Evolutionary conservation across 2,113 vertebrate species (phyloP).

Genomic region (Pandion haliaetus): DNA sequence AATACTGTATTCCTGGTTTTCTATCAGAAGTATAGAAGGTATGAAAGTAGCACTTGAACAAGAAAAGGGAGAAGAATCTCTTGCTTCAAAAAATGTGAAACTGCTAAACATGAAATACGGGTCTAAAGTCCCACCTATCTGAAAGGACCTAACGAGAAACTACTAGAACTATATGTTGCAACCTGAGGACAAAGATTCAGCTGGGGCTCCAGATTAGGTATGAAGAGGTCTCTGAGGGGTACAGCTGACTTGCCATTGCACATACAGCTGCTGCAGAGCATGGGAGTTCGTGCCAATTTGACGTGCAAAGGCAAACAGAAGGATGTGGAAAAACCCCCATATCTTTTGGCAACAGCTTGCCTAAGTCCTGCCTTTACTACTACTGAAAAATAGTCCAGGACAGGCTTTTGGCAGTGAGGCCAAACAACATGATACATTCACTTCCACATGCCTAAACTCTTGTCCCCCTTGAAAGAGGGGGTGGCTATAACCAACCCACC

Average conservation of each 20-base stretch:
- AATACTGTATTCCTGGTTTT: neutral
- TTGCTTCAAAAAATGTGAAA: neutral
- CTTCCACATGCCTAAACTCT: neutral
- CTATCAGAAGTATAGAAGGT: neutral
- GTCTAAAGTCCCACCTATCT: neutral
- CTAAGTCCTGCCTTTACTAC: neutral
- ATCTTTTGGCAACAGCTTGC: neutral
- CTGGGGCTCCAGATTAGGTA: neutral
- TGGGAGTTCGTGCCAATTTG: neutral
- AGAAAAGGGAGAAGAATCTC: neutral
- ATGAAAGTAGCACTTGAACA: neutral
- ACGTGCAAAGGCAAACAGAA: neutral
- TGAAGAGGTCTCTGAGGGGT: neutral
- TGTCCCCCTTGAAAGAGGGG: neutral
- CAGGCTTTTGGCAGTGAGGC: neutral
- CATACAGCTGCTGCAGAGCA: neutral
- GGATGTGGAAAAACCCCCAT: fast-evolving
- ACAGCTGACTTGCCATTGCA: neutral
- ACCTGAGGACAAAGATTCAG: neutral
- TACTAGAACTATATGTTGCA: neutral
- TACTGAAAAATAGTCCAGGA: neutral
- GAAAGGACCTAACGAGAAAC: neutral
- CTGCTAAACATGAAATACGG: neutral
- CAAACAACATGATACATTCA: neutral
- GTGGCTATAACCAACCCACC: neutral